phyloP scores from a whole-genome alignment of 1,140 invertebrate species.

The Eriosoma lanigerum region DNA sequence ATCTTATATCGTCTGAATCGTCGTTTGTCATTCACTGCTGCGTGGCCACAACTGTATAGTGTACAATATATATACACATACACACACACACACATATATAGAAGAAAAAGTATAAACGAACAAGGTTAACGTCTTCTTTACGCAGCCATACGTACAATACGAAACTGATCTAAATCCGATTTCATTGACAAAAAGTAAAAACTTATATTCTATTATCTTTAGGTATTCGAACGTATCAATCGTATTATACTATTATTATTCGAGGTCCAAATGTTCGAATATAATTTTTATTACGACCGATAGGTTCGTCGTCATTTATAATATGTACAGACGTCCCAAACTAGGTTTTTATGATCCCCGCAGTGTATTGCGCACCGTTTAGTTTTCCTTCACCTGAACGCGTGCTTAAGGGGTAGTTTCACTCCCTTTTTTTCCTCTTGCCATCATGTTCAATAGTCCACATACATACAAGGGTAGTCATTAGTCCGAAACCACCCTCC shows the following conservation, averaged over 20 bases:
- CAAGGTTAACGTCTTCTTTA: constrained; percentile 28
- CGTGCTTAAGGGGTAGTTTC: not conserved
- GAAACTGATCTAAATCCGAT: constrained; percentile 13
- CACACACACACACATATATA: not conserved
- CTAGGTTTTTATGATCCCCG: not conserved
- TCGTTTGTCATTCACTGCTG: constrained; percentile 3
- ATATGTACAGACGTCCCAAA: not conserved
- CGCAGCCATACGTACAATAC: not conserved
- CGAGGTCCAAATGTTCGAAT: too few relatives aligned
- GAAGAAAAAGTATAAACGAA: not conserved
- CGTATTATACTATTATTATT: too few relatives aligned
- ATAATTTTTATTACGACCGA: too few relatives aligned
- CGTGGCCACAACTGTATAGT: not conserved
- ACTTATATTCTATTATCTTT: not conserved
- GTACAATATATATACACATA: not conserved
- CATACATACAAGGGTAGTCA: not conserved
- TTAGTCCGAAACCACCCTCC: constrained; percentile 18
- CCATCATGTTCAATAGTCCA: too few relatives aligned
- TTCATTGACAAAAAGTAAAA: not conserved
- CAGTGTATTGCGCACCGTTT: not conserved
- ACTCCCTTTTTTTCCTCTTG: not conserved
- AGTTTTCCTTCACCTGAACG: constrained; percentile 9
- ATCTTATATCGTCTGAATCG: not conserved
- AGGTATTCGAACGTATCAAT: too few relatives aligned
- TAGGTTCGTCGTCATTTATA: not conserved